These are phyloP conservation scores for Leptopilina syphax DNA, from an alignment of 2,888 invertebrate species.

Conservation along the genomic window DNA sequence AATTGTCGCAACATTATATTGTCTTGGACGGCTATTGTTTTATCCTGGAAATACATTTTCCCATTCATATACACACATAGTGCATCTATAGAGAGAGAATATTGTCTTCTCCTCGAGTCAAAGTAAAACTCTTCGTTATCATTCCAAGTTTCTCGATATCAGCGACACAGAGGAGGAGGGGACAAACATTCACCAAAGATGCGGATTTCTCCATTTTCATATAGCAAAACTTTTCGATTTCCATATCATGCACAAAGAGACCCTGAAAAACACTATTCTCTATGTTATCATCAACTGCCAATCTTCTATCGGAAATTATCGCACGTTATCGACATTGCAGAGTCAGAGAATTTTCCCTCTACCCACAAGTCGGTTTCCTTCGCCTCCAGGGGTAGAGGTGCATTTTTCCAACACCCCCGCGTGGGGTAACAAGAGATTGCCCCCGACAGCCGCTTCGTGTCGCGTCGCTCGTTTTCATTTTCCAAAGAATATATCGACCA, in stretches of 20 bases:
- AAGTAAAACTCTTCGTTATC: constrained; percentile 29
- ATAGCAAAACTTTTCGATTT: too few relatives aligned
- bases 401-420: constrained; percentile 20
- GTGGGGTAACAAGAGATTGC: constrained; percentile 9
- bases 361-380: neutral
- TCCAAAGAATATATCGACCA: constrained; percentile 66
- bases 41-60: constrained; percentile 11
- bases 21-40: constrained; percentile 16
- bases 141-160: constrained; percentile 29
- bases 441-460: constrained; percentile 54
- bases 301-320: too few relatives aligned
- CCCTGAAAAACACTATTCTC: too few relatives aligned
- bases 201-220: too few relatives aligned
- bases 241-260: too few relatives aligned
- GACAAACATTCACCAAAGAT: too few relatives aligned
- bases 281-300: constrained; percentile 12
- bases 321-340: too few relatives aligned
- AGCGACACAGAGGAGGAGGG: neutral
- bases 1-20: constrained; percentile 12
- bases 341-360: too few relatives aligned
- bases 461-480: constrained; percentile 66
- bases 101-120: constrained; percentile 33
- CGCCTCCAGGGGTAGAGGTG: neutral
- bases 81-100: neutral
- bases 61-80: too few relatives aligned